Evolutionary conservation across 2,113 vertebrate genomes (phyloP).

Genomic region (Laticauda laticaudata): DNA sequence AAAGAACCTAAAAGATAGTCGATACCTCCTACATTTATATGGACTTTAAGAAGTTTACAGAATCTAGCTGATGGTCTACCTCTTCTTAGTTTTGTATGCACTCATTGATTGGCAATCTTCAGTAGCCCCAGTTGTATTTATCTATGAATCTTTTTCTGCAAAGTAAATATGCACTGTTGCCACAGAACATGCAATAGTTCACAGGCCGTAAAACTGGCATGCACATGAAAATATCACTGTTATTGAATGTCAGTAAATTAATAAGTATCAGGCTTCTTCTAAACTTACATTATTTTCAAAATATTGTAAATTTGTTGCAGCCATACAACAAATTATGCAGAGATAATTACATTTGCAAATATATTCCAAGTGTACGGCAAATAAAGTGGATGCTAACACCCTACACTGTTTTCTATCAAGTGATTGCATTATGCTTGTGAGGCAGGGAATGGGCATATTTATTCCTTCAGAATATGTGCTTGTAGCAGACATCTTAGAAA

Average conservation of each 20-base stretch:
- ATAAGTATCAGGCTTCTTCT: background rate
- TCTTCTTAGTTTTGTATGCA: background rate
- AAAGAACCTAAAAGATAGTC: background rate
- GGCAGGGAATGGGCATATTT: background rate
- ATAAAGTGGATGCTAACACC: background rate
- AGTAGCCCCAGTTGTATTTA: background rate
- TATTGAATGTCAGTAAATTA: background rate
- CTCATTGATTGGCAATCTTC: background rate
- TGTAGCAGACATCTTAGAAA: background rate
- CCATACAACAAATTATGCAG: background rate
- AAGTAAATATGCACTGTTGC: background rate
- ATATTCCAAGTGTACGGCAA: background rate
- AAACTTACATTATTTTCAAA: background rate
- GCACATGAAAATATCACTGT: background rate
- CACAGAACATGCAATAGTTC: background rate
- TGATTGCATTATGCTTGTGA: background rate
- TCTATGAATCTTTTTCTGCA: background rate
- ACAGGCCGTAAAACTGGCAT: background rate
- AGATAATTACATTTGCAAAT: background rate
- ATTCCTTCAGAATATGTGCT: background rate
- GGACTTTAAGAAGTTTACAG: background rate
- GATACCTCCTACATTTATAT: background rate
- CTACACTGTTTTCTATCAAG: background rate
- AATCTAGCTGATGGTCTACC: background rate
- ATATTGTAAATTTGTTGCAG: background rate